These are phyloP conservation scores for Bombus pascuorum DNA, from an alignment of 1,140 invertebrate genomes.

Conservation along the genomic window DNA sequence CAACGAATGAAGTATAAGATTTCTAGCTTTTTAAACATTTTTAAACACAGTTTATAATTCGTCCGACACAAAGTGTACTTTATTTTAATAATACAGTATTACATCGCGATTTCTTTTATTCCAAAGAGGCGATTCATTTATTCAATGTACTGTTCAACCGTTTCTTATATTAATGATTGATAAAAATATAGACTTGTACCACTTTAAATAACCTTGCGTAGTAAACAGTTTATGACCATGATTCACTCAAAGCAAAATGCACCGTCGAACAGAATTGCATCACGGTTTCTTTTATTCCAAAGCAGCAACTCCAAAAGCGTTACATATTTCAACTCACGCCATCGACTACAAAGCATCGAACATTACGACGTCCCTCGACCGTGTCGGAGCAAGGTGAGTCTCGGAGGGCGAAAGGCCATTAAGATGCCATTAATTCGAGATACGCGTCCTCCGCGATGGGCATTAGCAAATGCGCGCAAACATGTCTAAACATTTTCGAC, in stretches of 20 bases:
- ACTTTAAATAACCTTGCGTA: neutral
- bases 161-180: too few relatives aligned
- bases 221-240: neutral
- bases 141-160: too few relatives aligned
- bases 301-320: neutral
- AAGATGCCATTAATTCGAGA: constrained; percentile 24
- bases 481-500: constrained; percentile 19
- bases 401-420: constrained; percentile 4
- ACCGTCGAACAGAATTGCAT: neutral
- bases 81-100: too few relatives aligned
- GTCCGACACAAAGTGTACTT: too few relatives aligned
- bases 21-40: too few relatives aligned
- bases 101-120: too few relatives aligned
- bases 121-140: too few relatives aligned
- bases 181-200: too few relatives aligned
- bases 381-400: neutral
- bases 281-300: neutral
- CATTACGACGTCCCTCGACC: neutral
- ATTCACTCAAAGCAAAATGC: neutral
- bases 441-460: neutral
- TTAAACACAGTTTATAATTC: too few relatives aligned
- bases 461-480: constrained; percentile 18
- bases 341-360: neutral
- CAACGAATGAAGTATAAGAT: too few relatives aligned
- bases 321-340: neutral